Conservation (phyloP, 2,797 vertebrate species). For the Semaprochilodus insignis region DNA sequence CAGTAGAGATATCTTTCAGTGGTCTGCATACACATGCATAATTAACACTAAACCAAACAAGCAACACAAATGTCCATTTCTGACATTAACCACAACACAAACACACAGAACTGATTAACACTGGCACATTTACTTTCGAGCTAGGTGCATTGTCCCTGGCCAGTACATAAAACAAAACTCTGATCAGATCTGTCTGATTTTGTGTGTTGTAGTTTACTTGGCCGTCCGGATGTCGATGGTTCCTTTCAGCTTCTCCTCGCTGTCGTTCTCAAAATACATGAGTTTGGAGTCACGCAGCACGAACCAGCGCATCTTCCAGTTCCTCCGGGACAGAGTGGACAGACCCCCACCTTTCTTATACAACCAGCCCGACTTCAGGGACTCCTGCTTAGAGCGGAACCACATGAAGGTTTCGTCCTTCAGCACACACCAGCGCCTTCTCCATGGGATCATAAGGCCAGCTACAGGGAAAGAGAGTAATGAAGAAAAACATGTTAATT, state of each 20-base stretch:
- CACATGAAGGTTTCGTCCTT: conserved; percentile 97
- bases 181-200: neutral
- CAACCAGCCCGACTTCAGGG: conserved; percentile 92
- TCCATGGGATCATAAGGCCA: conserved; percentile 93
- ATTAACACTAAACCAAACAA: neutral
- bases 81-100: neutral
- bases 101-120: neutral
- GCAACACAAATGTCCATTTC: too few species aligned
- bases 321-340: conserved; percentile 90
- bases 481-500: neutral
- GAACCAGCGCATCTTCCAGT: conserved; percentile 97
- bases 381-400: conserved; percentile 95
- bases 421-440: conserved; percentile 91
- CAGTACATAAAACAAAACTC: neutral
- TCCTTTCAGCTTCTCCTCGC: conserved; percentile 91
- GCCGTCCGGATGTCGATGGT: conserved; percentile 89
- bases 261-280: conserved; percentile 94
- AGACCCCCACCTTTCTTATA: conserved; percentile 93
- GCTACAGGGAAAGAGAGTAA: conserved; percentile 67
- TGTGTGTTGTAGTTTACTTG: conserved; percentile 78
- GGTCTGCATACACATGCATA: neutral
- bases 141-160: neutral
- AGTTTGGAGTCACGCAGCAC: conserved; percentile 90
- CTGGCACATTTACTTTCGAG: neutral
- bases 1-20: neutral